These are phyloP conservation scores for Beroe forskalii DNA, from an alignment of 37 sponge, comb jelly and placozoan species.

Conservation along the genomic window DNA sequence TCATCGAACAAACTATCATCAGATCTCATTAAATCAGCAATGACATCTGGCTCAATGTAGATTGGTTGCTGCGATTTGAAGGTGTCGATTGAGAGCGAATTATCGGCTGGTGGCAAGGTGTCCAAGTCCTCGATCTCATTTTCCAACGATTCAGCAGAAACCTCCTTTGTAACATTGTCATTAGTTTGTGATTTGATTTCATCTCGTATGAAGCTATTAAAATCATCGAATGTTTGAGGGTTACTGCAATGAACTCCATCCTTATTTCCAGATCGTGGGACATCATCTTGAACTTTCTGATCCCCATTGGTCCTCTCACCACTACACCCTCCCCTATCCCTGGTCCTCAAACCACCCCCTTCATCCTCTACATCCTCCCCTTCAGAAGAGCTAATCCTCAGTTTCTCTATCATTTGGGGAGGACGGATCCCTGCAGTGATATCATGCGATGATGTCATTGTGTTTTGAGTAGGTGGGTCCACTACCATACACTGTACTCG, in stretches of 20 bases:
- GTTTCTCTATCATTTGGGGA: too few relatives aligned
- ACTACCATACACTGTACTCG: constrained; percentile 23
- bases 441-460: not conserved
- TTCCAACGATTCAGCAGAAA: not conserved
- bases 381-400: too few relatives aligned
- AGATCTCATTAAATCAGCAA: not conserved
- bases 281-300: too few relatives aligned
- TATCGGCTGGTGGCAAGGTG: not conserved
- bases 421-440: not conserved
- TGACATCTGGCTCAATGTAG: not conserved
- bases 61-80: not conserved
- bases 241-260: not conserved
- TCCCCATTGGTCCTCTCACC: not conserved
- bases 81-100: not conserved
- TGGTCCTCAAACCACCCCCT: not conserved
- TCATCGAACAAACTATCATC: not conserved
- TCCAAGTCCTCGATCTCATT: constrained; percentile 7
- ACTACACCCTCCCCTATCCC: not conserved
- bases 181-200: not conserved
- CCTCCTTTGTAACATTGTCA: not conserved
- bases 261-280: too few relatives aligned
- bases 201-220: not conserved
- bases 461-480: not conserved
- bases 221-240: not conserved
- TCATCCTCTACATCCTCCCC: not conserved